phyloP scores from a whole-genome alignment of 2,888 invertebrate species.

The Frankliniella intonsa region DNA sequence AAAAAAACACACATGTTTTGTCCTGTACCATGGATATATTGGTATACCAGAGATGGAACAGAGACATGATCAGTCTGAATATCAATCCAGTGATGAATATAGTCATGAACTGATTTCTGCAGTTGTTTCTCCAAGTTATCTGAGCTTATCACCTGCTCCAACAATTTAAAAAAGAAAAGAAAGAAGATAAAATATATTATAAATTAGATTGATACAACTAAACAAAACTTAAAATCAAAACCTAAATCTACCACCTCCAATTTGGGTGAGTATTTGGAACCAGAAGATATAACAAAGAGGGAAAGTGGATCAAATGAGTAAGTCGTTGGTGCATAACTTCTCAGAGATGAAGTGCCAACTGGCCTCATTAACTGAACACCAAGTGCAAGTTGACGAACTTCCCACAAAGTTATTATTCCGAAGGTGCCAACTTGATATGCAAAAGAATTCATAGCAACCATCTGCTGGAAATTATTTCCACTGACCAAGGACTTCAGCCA shows the following conservation, averaged over 20 bases:
- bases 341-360: not conserved
- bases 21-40: not conserved
- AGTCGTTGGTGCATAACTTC: not conserved
- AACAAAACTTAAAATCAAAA: not conserved
- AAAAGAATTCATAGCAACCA: constrained; percentile 1
- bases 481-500: not conserved
- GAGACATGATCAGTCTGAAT: not conserved
- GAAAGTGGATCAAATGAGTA: constrained; percentile 12
- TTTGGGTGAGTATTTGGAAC: not conserved
- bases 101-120: not conserved
- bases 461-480: not conserved
- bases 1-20: not conserved
- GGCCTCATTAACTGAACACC: not conserved
- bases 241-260: not conserved
- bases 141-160: not conserved
- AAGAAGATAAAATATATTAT: not conserved
- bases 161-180: not conserved
- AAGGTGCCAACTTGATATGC: constrained; percentile 2
- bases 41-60: not conserved
- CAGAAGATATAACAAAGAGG: not conserved
- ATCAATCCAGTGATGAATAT: not conserved
- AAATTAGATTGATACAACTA: too few relatives aligned
- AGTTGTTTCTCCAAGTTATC: not conserved
- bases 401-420: not conserved
- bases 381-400: not conserved